phyloP scores from a whole-genome alignment of 2,888 invertebrate species.

The Uropetala carovei region DNA sequence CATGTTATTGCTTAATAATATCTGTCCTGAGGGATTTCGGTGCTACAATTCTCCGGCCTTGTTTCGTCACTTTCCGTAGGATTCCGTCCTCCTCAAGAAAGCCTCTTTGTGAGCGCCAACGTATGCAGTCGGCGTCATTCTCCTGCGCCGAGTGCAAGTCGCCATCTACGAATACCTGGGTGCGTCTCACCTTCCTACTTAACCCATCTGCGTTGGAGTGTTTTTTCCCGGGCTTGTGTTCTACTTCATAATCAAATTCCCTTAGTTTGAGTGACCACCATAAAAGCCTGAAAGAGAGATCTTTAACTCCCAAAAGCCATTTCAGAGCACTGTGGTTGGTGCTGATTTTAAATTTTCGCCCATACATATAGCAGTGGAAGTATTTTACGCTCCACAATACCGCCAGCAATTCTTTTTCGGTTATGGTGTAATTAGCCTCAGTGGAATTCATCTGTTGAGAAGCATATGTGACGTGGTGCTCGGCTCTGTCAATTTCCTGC shows the following conservation, averaged over 20 bases:
- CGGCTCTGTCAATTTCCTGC: neutral
- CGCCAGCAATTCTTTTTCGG: neutral
- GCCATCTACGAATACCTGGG: neutral
- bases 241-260: neutral
- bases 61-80: neutral
- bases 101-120: neutral
- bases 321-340: neutral
- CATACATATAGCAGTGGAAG: neutral
- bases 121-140: neutral
- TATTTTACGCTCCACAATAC: neutral
- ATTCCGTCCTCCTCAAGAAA: neutral
- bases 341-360: neutral
- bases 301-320: neutral
- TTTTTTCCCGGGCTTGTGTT: neutral
- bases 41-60: neutral
- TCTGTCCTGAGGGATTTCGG: neutral
- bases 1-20: neutral
- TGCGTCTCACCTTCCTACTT: neutral
- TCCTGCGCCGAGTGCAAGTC: neutral
- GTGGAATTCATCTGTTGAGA: neutral
- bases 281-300: neutral
- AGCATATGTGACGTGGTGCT: neutral
- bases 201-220: neutral
- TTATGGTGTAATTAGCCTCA: neutral
- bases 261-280: neutral